These are phyloP conservation scores for Zaprionus obscuricornis DNA, from an alignment of 2,888 invertebrate species.

Conservation along the genomic window DNA sequence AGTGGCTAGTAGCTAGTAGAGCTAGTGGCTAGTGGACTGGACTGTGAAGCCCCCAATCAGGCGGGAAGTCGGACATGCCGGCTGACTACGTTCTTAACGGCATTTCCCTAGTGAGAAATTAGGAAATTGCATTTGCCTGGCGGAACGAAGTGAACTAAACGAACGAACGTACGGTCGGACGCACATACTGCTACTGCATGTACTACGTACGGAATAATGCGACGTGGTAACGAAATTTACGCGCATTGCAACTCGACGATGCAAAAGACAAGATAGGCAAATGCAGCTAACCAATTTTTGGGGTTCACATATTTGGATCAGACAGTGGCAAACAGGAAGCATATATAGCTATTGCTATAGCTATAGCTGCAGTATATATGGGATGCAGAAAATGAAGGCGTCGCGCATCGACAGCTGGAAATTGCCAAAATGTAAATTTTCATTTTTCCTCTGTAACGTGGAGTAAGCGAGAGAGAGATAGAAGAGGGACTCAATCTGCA, in stretches of 20 bases:
- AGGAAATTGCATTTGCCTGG: conserved; percentile 80
- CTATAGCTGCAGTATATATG: not conserved
- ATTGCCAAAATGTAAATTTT: conserved; percentile 81
- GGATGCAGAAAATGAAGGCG: not conserved
- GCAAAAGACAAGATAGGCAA: conserved; percentile 53
- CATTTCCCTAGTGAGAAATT: conserved; percentile 80
- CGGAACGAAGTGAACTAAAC: conserved; percentile 30
- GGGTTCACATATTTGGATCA: conserved; percentile 22
- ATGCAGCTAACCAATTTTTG: conserved; percentile 41
- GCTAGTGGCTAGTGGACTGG: not conserved
- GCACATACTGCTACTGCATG: not conserved
- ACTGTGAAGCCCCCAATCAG: conserved; percentile 43
- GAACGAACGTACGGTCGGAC: conserved; percentile 6
- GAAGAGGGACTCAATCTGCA: no score
- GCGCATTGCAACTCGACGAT: conserved; percentile 49
- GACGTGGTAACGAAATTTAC: conserved; percentile 62
- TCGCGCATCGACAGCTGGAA: conserved; percentile 70
- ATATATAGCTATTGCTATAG: no score
- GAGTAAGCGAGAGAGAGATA: no score
- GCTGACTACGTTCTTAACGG: conserved; percentile 61
- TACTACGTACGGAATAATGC: conserved; percentile 26
- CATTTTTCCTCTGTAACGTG: conserved; percentile 19
- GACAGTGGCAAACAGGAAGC: not conserved
- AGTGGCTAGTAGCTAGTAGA: no score
- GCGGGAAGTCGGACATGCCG: conserved; percentile 31